These are phyloP conservation scores for Microplitis mediator DNA, from an alignment of 1,140 invertebrate species.

Conservation along the genomic window DNA sequence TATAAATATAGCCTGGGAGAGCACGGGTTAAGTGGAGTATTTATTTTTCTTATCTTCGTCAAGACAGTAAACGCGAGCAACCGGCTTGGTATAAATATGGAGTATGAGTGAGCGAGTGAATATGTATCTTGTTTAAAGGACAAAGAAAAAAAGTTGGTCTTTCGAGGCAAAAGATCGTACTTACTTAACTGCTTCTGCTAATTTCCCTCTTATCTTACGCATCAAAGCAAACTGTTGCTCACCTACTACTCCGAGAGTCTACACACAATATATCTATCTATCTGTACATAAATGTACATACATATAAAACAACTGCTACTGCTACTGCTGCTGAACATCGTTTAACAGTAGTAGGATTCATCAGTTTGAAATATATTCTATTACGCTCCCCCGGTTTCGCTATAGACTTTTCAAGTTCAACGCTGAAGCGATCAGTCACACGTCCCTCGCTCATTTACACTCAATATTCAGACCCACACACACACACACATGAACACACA, in stretches of 20 bases:
- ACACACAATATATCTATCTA: too few relatives aligned
- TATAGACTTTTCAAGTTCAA: constrained; percentile 8
- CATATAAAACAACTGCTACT: too few relatives aligned
- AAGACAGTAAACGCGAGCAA: too few relatives aligned
- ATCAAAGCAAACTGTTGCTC: constrained; percentile 11
- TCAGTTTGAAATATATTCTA: constrained; percentile 9
- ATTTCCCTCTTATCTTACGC: background rate
- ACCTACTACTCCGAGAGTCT: background rate
- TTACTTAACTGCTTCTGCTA: background rate
- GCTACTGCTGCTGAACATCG: too few relatives aligned
- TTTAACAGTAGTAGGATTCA: background rate
- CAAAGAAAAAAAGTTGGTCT: too few relatives aligned
- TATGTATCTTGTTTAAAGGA: too few relatives aligned
- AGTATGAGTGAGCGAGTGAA: too few relatives aligned
- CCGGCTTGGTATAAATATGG: too few relatives aligned
- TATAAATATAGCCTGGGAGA: too few relatives aligned
- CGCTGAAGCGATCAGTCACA: constrained; percentile 7
- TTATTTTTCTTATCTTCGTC: background rate
- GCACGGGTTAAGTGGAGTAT: background rate
- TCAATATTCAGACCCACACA: background rate
- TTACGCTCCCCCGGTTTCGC: background rate
- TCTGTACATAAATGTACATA: too few relatives aligned
- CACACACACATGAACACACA: background rate
- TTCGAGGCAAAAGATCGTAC: background rate
- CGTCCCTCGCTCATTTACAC: background rate